A percentile compares a stretch with the other conserved stretches of the same genome.
phyloP scores from a whole-genome alignment of 1,140 invertebrate genomes.

The Zaprionus tsacasi region DNA sequence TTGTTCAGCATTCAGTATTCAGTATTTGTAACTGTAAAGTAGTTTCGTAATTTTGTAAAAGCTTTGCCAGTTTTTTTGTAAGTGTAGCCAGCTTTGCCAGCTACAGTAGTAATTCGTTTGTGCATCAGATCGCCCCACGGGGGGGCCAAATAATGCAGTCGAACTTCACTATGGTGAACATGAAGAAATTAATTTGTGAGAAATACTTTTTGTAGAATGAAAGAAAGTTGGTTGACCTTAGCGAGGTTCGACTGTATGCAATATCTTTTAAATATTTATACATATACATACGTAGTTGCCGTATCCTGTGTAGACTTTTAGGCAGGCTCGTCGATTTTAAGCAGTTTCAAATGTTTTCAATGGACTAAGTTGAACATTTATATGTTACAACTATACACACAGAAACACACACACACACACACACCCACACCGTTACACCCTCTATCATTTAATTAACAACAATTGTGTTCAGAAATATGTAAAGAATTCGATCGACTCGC shows the following conservation, averaged over 20 bases:
- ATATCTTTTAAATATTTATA: slow-evolving; percentile 48
- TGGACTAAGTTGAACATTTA: slow-evolving; percentile 77
- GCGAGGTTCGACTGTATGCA: slow-evolving; percentile 7
- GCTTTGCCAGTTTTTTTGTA: slow-evolving; percentile 66
- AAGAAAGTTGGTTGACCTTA: background rate
- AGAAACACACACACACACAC: background rate
- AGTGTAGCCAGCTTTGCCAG: slow-evolving; percentile 59
- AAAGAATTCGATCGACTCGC: slow-evolving; percentile 26
- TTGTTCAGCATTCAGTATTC: slow-evolving; percentile 57
- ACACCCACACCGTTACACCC: slow-evolving; percentile 9
- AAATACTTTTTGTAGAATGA: background rate
- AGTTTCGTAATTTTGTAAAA: slow-evolving; percentile 81
- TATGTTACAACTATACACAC: slow-evolving; percentile 50
- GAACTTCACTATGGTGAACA: background rate
- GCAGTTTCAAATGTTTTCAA: slow-evolving; percentile 64
- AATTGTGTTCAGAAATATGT: slow-evolving; percentile 63
- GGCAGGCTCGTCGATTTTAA: slow-evolving; percentile 41
- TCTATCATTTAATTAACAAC: slow-evolving; percentile 39
- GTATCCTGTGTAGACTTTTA: slow-evolving; percentile 46
- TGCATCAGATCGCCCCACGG: slow-evolving; percentile 23
- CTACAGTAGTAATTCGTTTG: slow-evolving; percentile 52
- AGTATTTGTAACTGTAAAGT: slow-evolving; percentile 66
- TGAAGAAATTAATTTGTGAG: background rate
- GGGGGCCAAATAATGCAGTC: background rate
- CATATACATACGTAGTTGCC: slow-evolving; percentile 42